Conservation (phyloP, 2,113 vertebrate species). For the Ictalurus punctatus region DNA sequence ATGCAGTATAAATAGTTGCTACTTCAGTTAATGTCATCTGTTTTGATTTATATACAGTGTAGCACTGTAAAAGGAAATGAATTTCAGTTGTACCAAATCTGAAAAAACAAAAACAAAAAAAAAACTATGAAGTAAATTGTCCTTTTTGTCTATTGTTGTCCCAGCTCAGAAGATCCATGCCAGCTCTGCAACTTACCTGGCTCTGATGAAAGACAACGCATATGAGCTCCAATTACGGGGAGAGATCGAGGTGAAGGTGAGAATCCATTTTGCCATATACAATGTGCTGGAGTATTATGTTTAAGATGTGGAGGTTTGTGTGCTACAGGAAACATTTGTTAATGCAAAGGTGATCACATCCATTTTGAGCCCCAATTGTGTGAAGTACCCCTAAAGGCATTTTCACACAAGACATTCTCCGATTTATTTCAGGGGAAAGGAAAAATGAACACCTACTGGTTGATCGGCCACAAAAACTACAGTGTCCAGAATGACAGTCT, state of each 20-base stretch:
- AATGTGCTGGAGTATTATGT: neutral
- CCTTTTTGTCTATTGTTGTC: slow-evolving; percentile 16
- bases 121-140: neutral
- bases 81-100: neutral
- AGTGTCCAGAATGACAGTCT: slow-evolving; percentile 89
- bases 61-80: neutral
- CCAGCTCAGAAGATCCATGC: slow-evolving; percentile 86
- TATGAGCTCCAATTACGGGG: slow-evolving; percentile 85
- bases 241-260: slow-evolving; percentile 90
- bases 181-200: slow-evolving; percentile 81
- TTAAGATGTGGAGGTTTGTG: neutral
- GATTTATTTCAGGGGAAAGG: slow-evolving; percentile 79
- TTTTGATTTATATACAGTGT: neutral
- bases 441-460: slow-evolving; percentile 89
- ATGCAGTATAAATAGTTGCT: neutral
- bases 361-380: neutral
- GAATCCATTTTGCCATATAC: neutral
- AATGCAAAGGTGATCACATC: neutral
- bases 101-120: neutral
- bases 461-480: slow-evolving; percentile 87
- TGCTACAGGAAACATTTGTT: neutral
- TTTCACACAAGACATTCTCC: neutral
- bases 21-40: neutral
- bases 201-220: slow-evolving; percentile 78
- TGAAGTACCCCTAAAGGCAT: neutral